These are phyloP conservation scores for Nomada fabriciana DNA, from an alignment of 2,888 invertebrate species.

Conservation along the genomic window DNA sequence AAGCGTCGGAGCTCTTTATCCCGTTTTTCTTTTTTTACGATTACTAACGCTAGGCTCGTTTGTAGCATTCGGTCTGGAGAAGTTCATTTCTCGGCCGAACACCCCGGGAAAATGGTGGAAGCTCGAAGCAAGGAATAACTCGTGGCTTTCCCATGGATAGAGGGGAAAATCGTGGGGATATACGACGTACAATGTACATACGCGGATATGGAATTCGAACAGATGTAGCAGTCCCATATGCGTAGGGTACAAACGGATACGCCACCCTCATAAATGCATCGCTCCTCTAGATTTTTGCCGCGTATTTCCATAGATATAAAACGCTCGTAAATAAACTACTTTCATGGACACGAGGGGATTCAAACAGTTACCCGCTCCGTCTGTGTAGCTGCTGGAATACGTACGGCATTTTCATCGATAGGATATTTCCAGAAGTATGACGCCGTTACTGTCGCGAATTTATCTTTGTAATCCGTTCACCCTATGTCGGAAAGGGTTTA, in stretches of 20 bases:
- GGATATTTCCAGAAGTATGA: conserved; percentile 14
- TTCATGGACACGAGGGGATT: conserved; percentile 24
- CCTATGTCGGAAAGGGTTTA: no score
- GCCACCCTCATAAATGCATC: conserved; percentile 30
- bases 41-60: conserved; percentile 3
- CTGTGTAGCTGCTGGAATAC: background rate
- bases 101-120: background rate
- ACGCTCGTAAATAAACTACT: conserved; percentile 41
- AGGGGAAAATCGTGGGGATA: background rate
- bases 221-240: conserved; percentile 37
- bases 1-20: conserved; percentile 33
- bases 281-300: conserved; percentile 26
- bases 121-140: background rate
- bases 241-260: background rate
- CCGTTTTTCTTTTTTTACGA: conserved; percentile 7
- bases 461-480: conserved; percentile 32
- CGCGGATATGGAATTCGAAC: conserved; percentile 28
- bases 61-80: background rate
- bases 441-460: background rate
- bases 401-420: conserved; percentile 23
- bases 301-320: conserved; percentile 40
- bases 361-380: background rate
- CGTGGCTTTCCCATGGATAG: background rate
- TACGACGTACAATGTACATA: background rate
- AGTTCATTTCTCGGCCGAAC: background rate